Percentiles rank a stretch among this genome's conserved stretches.
These are phyloP conservation scores for Caenorhabditis tropicalis DNA, from an alignment of 1,140 invertebrate species.

Conservation along the genomic window DNA sequence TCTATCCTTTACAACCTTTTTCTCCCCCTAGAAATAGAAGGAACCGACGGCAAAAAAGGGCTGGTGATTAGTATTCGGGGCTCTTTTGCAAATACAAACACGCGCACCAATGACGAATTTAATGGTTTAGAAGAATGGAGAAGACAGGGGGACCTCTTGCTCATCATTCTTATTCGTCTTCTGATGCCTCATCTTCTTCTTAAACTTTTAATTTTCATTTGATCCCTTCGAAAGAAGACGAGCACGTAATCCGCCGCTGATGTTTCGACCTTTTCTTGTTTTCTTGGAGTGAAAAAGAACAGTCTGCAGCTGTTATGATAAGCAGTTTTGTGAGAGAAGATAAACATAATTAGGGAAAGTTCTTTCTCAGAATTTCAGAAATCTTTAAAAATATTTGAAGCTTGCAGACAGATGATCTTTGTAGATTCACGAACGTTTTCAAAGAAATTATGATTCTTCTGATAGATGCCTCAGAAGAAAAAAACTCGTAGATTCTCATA, in stretches of 20 bases:
- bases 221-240: neutral
- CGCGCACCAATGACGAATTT: slow-evolving; percentile 27
- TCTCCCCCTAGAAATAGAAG: neutral
- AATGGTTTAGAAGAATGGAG: neutral
- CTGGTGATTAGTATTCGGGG: slow-evolving; percentile 30
- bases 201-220: slow-evolving; percentile 19
- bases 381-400: no score
- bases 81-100: neutral
- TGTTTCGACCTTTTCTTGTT: neutral
- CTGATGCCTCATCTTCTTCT: neutral
- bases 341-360: no score
- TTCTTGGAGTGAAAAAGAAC: no score
- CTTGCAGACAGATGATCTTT: no score
- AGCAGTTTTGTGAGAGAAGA: no score
- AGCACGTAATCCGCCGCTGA: neutral
- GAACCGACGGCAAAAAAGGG: neutral
- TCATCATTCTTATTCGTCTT: no score
- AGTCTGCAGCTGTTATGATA: no score
- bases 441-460: no score
- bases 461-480: no score
- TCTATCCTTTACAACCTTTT: neutral
- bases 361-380: no score
- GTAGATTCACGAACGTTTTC: no score
- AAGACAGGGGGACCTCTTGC: neutral
- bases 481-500: no score